Evolutionary conservation across 2,113 vertebrate genomes (phyloP), one percentile per base, ranked within the genome.

Genomic region (Bucco capensis): DNA sequence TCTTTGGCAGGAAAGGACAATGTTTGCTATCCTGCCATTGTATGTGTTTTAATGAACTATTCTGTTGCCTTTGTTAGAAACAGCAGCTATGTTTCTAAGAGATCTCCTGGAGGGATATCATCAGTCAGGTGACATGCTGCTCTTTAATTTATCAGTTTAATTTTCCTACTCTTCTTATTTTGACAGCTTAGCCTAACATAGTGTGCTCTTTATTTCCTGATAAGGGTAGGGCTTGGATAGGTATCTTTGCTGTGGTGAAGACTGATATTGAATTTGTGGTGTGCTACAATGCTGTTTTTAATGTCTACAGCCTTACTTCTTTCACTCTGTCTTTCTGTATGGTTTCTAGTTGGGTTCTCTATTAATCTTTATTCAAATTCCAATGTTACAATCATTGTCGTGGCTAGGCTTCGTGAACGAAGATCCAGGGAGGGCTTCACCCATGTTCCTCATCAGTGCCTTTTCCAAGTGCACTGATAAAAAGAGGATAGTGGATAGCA

Each of bases 141-240:
- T 94, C 89, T 94, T 96, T 95, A 84, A 93, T 95, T 94, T 96
- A 96, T 95, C 93, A 94, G 89, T 96, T 96, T 96, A 93, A 95
- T 95, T 95, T 96, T 95, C 56, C 75, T 89, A 66, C 78, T 87
- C 42, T 81, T 96, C 76, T 79, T 96, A 92, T 94, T 92, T 93
- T 96, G 95, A 89, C 89, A 96, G 91, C 67, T 94, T 64, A 89
- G 30, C 33, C 71, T 94, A 91, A 94, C 81, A 94, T 35, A 73
- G 31, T 14, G 11, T 89, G 47, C 37, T 87, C 47, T 87, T 94
- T 92, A 89, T 90, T 92, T 89, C 81, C 93, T 91, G 86, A 82
- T 89, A 93, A 93, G 74, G 33, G 40, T 76, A 89, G 24, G 35
- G 17, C 31, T 90, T 73, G 60, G 56, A 88, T 80, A 86, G 58